Evolutionary conservation across 2,113 vertebrate genomes (phyloP).

Genomic region (Pitta sordida): DNA sequence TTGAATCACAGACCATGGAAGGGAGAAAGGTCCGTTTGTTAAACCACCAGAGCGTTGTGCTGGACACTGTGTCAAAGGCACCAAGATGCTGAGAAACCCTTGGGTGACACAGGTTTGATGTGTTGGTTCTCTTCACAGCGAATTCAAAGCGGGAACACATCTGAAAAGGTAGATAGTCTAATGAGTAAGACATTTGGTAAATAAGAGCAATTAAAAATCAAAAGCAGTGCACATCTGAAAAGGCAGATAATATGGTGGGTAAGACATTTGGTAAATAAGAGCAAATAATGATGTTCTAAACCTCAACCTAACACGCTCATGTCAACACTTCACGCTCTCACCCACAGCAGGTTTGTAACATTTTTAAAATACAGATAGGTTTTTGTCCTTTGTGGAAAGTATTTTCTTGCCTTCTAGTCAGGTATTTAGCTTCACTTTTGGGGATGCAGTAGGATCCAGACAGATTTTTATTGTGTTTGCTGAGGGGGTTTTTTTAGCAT

Average conservation of each 20-base stretch:
- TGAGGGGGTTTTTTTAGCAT: neutral
- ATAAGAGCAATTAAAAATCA: constrained; percentile 74
- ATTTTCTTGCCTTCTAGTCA: neutral
- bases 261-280: constrained; percentile 75
- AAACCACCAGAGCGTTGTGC: neutral
- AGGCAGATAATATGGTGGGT: constrained; percentile 74
- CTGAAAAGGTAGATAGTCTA: constrained; percentile 73
- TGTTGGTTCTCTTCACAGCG: neutral
- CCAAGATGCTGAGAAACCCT: neutral
- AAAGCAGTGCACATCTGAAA: constrained; percentile 71
- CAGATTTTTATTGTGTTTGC: neutral
- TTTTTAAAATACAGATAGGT: neutral
- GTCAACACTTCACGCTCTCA: neutral
- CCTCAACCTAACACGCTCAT: constrained; percentile 20
- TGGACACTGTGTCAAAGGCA: neutral
- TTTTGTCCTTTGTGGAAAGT: neutral
- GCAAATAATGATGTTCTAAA: constrained; percentile 61
- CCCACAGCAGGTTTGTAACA: neutral
- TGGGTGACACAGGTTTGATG: neutral
- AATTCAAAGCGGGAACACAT: constrained; percentile 43
- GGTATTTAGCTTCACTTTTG: neutral
- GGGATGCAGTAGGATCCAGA: neutral
- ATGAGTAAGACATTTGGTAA: constrained; percentile 76
- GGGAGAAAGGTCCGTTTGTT: neutral
- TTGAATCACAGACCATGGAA: neutral